Evolutionary conservation across 2,113 vertebrate species (phyloP).

Genomic region (Jacana jacana): DNA sequence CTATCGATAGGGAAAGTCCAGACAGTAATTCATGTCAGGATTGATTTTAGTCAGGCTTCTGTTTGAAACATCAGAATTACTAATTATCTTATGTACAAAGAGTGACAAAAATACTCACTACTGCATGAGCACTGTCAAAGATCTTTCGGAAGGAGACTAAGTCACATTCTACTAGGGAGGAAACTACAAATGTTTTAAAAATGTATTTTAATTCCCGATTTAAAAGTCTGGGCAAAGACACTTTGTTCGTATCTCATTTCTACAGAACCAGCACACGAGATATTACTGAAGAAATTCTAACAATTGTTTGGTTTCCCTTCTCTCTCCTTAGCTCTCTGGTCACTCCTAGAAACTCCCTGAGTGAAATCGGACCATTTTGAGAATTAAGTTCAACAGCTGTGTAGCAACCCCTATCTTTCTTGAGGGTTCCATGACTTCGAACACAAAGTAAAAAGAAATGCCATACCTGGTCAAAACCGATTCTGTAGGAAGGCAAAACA

Average conservation of each 20-base stretch:
- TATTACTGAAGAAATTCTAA: not conserved
- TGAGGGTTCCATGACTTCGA: not conserved
- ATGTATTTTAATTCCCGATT: not conserved
- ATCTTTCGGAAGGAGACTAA: not conserved
- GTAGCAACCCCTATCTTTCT: not conserved
- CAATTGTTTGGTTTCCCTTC: not conserved
- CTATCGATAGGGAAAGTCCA: not conserved
- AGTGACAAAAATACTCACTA: not conserved
- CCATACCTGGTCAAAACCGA: not conserved
- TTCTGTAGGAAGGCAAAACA: not conserved
- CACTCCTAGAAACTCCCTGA: not conserved
- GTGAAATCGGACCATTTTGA: not conserved
- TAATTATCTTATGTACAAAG: not conserved
- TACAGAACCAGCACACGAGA: rapidly evolving
- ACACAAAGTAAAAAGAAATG: not conserved
- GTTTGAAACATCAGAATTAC: not conserved
- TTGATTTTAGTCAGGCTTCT: not conserved
- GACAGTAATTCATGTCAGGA: not conserved
- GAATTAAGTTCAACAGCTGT: not conserved
- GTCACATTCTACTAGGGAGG: not conserved
- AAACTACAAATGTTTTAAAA: not conserved
- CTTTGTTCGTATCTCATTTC: not conserved
- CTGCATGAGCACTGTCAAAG: not conserved
- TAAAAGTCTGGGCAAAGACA: not conserved
- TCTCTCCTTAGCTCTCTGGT: not conserved